Evolutionary conservation across 2,888 invertebrate species (phyloP), one percentile per base, ranked within the genome.

Genomic region (Drosophila greeni): DNA sequence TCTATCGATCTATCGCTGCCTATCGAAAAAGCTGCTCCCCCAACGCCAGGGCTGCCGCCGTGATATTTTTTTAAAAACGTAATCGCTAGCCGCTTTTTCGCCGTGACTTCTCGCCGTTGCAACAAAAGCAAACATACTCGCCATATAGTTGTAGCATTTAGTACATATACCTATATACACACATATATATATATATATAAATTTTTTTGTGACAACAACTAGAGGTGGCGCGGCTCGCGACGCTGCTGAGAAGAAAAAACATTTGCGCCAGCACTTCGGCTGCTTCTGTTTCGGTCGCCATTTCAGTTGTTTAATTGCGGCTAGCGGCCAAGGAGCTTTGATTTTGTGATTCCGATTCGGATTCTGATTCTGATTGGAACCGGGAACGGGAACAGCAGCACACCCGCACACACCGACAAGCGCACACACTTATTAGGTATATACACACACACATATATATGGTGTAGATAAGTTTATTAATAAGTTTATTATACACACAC

Each of bases 401-500:
- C 39, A 43, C 45, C 34, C 57, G 11, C 40, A 37, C 31, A 14
- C 56, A 37, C 24, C 11, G 48, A 3, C 43, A 7, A 31, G 45
- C 39, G 31, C 69, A 47, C 39, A 39, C 43, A 54, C n/a, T 48
- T 52, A 43, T 49, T 70, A 72, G 39, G 66, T 81, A 80, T 9
- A 45, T 45, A 23, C 6, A 57, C 3, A 29, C 26, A 26, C 7
- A 26, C 24, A 8, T 16, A 29, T 36, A 43, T 47, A 37, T 37
- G 36, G 60, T 43, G 58, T 51, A 74, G 56, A 72, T 72, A 69
- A 69, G 78, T 81, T 78, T 78, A 78, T 82, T 82, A 82, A 78
- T 84, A 78, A 76, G 74, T 74, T 67, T 60, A 55, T 51, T 40
- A 1, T 29, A 16, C 16, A 26, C 16, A 45, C 29, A 18, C 3